Evolutionary conservation across 37 sponge, comb jelly and placozoan species (phyloP), one percentile per base, ranked within the genome.

Genomic region (Ephydatia muelleri): DNA sequence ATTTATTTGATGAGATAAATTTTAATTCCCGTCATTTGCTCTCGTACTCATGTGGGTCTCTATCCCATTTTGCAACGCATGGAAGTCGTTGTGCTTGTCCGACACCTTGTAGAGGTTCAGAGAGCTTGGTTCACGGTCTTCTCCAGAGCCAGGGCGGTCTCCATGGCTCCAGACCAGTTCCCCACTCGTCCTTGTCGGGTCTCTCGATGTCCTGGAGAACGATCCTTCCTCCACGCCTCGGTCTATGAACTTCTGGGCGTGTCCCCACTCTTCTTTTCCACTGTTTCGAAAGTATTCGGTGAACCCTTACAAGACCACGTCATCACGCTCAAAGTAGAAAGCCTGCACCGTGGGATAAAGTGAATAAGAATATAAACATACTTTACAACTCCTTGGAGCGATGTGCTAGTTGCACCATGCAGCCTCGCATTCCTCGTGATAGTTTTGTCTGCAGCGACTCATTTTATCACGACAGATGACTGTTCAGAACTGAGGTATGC

Each of bases 181-280:
- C 91, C 94, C 94, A 95, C 31, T 90, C 91, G 82, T 87, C 89
- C 78, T 91, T 90, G 67, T 65, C 82, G 1, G 96, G 96, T 28
- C 78, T 88, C 89, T 95, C 81, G 86, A 95, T 90, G 81, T 80
- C 84, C 19, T 72, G 26, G 27, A 95, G 84, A 22, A 87, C 69
- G 65, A 95, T 65, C n/a, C 76, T 68, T 19, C 96, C 96, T 33
- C 96, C 96, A 27, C 96, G 82, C 88, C 65, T 82, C 36, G 72
- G 85, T 91, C 73, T 95, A 95, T 93, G 75, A 95, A 70, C 79
- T 93, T 95, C 68, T 93, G 38, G 48, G 96, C 96, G 75, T 95
- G 96, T 29, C 85, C 96, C 30, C 70, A 30, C 83, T 95, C 96
- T 67, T 95, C 96, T 11, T 87, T 67, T 31, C 91, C 80, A 26